Base-by-base conservation (phyloP, 2,113 vertebrate species). In the Scomber scombrus region DNA sequence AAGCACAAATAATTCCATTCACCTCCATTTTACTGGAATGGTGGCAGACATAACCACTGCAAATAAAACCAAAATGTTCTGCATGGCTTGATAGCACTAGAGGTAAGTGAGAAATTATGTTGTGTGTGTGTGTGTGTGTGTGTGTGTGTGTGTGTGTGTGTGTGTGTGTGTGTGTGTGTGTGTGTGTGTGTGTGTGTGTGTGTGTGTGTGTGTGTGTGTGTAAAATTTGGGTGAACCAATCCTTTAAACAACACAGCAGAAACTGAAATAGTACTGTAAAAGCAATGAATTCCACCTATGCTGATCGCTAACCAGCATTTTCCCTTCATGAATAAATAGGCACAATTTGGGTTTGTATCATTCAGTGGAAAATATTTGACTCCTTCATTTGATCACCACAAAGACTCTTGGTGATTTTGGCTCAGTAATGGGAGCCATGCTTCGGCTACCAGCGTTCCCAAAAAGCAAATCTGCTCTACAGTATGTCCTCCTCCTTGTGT, bases 281-380 rank as follows among this genome's bases (percentile, higher is more conserved):
- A 70, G 72, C 69, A 73, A 49, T 84, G 64, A 75, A 87, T 78
- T 75, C 79, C 86, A 82, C 57, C 26, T 64, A 21, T 56, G 64
- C 70, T 85, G 52, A 78, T 74, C 55, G 57, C 62, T 71, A 81
- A 86, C 76, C 63, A 58, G 61, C 75, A 86, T 78, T 75, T 82
- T 74, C 79, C 54, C 77, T 26, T 72, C 56, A 61, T 85, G 67
- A 81, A 82, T 85, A 80, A 90, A 81, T 55, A 63, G 64, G 55
- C 56, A 49, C 73, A 62, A 55, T 89, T 40, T 40, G 34, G 34
- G 40, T 43, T 56, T 45, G 40, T 54, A 49, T 65, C 67, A 76
- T 23, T 69, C 74, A 82, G 66, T 83, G 84, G 87, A 91, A 91
- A 88, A 90, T 82, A 80, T 86, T 90, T 85, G 3, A 73, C 47